Evolutionary conservation across 2,113 vertebrate species (phyloP), one percentile per base, ranked within the genome.

Genomic region (Phoxinus phoxinus): DNA sequence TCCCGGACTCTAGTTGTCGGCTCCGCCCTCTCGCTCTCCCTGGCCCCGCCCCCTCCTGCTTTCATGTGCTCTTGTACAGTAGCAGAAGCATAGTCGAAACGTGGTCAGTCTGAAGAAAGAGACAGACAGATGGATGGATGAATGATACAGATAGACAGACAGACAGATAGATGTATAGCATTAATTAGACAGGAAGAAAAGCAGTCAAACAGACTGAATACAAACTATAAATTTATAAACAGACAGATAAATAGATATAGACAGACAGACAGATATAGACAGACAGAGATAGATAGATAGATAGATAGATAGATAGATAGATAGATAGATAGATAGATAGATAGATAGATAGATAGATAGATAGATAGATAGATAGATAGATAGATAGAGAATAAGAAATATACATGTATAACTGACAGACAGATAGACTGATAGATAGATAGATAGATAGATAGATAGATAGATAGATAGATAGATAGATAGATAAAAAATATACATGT

Each of bases 1-100:
- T 90, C 90, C 89, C 65, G 56, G 56, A 79, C 63, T 78, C 32
- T 58, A 35, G 15, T 27, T 5, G 67, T 63, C 44, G 61, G 77
- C 53, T 41, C 61, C 61, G 53, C 67, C 82, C 76, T 44, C 86
- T 79, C 86, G 86, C 86, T 79, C 23, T 6, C 17, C 23, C 86
- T 61, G 48, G 37, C 53, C 81, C 85, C 76, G 56, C 71, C 63
- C 77, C 74, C 67, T 35, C 71, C 17, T 17, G 15, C 44, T 69
- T 78, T 76, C 84, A 79, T 89, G 48, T 81, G 44, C 72, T 35
- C n/a, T 37, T 35, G 27, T 85, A 85, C 84, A 80, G 84, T 72
- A 73, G 76, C 51, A 2, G 44, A 27, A 72, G 76, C 51, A 2
- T 27, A 27, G 27, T 5, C 11, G 37, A 83, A 71, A 83, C 63